phyloP scores from a whole-genome alignment of 2,888 invertebrate species.

The Drosophila buzzatii region DNA sequence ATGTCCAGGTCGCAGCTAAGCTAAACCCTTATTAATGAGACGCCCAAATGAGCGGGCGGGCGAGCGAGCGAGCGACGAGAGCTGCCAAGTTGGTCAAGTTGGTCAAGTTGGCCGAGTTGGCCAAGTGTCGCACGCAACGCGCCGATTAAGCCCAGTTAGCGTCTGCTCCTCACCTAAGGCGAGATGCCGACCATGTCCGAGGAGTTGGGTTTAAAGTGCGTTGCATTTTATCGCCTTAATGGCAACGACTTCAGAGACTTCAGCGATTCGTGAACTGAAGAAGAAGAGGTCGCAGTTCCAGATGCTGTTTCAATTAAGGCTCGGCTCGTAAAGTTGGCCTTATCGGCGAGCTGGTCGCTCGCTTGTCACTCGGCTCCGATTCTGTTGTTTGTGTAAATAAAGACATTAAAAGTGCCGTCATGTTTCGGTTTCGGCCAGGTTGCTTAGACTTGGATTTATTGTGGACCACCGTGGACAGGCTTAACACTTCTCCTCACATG shows the following conservation, averaged over 20 bases:
- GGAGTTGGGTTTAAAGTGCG: conserved; percentile 60
- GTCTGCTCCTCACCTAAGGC: conserved; percentile 40
- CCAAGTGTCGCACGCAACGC: conserved; percentile 78
- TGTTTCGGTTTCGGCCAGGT: conserved; percentile 53
- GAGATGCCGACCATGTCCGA: conserved; percentile 59
- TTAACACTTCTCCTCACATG: conserved; percentile 61
- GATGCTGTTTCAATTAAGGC: conserved; percentile 68
- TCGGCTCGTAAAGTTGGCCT: conserved; percentile 50
- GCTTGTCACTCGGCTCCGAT: conserved; percentile 74
- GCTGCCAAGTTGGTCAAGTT: conserved; percentile 23
- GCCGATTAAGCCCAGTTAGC: conserved; percentile 80
- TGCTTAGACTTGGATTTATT: conserved; percentile 65
- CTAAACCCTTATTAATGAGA: conserved; percentile 81
- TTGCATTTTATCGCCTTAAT: conserved; percentile 82
- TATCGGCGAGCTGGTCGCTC: conserved; percentile 57
- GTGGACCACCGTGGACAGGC: conserved; percentile 72
- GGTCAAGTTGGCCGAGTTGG: conserved; percentile 24
- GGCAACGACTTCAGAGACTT: conserved; percentile 47
- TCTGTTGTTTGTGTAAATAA: conserved; percentile 75
- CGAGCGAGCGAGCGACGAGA: background rate
- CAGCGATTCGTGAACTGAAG: background rate
- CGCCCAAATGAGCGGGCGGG: conserved; percentile 22
- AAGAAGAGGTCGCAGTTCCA: conserved; percentile 9
- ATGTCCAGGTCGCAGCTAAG: conserved; percentile 40
- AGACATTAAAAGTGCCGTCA: conserved; percentile 79